Conservation (phyloP, 1,140 invertebrate genomes). For the Pollicipes pollicipes region DNA sequence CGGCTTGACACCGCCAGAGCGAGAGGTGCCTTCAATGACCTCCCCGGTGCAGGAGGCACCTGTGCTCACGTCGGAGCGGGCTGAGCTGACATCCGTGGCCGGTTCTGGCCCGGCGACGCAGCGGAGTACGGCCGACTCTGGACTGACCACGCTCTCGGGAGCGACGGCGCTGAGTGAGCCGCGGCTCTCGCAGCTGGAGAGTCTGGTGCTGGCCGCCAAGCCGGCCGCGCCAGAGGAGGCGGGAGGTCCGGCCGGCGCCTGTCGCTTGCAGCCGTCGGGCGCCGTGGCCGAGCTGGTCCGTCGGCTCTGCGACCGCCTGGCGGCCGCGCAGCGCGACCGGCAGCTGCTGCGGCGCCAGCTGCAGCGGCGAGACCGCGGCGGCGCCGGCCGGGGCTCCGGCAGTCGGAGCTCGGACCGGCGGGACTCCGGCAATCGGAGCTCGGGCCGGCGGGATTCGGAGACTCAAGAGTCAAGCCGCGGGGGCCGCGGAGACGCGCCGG, state of each 20-base stretch:
- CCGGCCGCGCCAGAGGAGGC: background rate
- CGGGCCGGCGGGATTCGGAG: too few relatives aligned
- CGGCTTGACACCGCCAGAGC: too few relatives aligned
- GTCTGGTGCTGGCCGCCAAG: background rate
- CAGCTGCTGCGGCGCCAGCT: background rate
- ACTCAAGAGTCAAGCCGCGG: too few relatives aligned
- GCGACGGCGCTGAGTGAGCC: background rate
- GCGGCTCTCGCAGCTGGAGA: background rate
- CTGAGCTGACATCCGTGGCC: too few relatives aligned
- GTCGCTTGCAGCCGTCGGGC: background rate
- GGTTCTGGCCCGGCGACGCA: too few relatives aligned
- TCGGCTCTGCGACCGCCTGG: background rate
- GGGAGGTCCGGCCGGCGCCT: too few relatives aligned
- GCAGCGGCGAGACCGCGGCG: background rate
- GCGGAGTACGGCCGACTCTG: background rate
- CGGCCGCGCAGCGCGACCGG: background rate
- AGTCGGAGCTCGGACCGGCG: background rate
- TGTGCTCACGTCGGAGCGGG: too few relatives aligned
- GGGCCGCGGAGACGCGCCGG: too few relatives aligned
- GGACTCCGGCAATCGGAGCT: too few relatives aligned
- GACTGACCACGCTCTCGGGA: background rate
- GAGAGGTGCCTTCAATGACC: too few relatives aligned
- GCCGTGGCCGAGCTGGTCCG: background rate
- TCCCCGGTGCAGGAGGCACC: too few relatives aligned
- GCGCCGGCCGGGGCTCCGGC: too few relatives aligned